A percentile compares a stretch with the other conserved stretches of the same genome.
phyloP scores from a whole-genome alignment of 2,888 invertebrate species.

The Leptarthrus brevirostris region DNA sequence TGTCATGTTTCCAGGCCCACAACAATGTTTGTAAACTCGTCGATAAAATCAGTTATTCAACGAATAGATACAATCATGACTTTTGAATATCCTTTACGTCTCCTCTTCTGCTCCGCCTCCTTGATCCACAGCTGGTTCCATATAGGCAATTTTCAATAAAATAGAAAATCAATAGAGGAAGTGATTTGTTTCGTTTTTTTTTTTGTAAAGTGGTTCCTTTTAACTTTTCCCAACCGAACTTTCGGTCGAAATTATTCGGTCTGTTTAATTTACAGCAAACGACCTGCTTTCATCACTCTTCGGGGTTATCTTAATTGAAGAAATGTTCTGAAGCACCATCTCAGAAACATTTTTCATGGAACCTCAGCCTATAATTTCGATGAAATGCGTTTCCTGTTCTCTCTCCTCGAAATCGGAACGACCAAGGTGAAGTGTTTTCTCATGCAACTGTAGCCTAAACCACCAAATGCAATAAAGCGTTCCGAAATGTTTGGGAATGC shows the following conservation, averaged over 20 bases:
- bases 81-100: slow-evolving; percentile 21
- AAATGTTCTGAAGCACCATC: neutral
- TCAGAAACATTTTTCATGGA: neutral
- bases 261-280: slow-evolving; percentile 10
- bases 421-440: neutral
- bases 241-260: neutral
- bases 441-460: neutral
- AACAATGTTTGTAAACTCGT: slow-evolving; percentile 36
- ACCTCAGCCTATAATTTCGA: slow-evolving; percentile 26
- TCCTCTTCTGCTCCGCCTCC: neutral
- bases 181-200: neutral
- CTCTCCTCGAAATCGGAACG: too few species aligned
- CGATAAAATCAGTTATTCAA: slow-evolving; percentile 34
- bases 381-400: slow-evolving; percentile 28
- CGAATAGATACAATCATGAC: slow-evolving; percentile 9
- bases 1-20: neutral
- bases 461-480: neutral
- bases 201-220: neutral
- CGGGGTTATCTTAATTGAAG: slow-evolving; percentile 10
- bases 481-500: slow-evolving; percentile 14
- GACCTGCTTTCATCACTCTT: slow-evolving; percentile 3
- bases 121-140: neutral
- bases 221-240: neutral
- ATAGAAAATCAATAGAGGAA: slow-evolving; percentile 17
- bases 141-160: slow-evolving; percentile 3